Conservation (phyloP, 2,797 vertebrate species). For the Thunnus albacares region DNA sequence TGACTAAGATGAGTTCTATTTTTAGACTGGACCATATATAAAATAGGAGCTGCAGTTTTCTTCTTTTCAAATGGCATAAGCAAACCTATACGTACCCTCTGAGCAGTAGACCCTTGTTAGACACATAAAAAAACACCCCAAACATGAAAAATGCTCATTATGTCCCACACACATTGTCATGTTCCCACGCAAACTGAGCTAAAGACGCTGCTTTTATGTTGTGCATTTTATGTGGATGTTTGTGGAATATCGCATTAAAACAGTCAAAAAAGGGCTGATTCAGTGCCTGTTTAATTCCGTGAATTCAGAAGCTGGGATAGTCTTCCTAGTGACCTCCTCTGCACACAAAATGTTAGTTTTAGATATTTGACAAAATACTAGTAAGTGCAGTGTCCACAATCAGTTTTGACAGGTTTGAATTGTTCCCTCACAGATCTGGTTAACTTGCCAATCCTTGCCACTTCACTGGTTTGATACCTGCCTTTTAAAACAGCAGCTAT, state of each 20-base stretch:
- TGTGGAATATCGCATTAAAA: neutral
- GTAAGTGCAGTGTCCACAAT: neutral
- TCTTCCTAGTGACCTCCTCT: neutral
- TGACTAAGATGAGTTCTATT: conserved; percentile 65
- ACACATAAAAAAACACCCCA: too few relatives aligned
- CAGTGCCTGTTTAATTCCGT: neutral
- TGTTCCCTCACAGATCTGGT: neutral
- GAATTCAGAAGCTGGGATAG: neutral
- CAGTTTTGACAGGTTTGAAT: neutral
- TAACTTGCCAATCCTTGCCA: conserved; percentile 5
- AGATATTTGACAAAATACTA: neutral
- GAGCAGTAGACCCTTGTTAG: too few relatives aligned
- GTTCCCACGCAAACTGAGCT: too few relatives aligned
- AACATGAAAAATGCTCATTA: neutral
- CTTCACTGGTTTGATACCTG: neutral
- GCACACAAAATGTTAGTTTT: neutral
- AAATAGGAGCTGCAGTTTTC: conserved; percentile 19
- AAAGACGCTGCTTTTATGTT: too few relatives aligned
- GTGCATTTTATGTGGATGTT: neutral
- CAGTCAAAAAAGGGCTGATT: neutral
- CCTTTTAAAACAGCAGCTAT: neutral
- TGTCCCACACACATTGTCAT: neutral
- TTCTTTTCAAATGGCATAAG: neutral
- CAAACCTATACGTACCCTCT: too few relatives aligned
- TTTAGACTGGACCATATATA: conserved; percentile 46